phyloP scores from a whole-genome alignment of 2,888 invertebrate species.

The Andrena bicolor region DNA sequence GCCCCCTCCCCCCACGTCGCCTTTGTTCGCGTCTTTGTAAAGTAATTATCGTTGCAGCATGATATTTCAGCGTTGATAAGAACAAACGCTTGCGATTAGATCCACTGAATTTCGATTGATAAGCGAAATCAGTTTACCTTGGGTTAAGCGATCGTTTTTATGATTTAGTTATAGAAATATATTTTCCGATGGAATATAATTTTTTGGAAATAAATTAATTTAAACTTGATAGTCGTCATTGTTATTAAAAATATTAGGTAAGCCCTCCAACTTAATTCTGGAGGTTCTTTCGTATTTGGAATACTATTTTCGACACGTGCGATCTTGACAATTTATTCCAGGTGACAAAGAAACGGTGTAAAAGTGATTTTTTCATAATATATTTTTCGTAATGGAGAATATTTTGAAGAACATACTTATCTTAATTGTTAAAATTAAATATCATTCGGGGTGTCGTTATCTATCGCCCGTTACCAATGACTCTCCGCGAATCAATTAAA shows the following conservation, averaged over 20 bases:
- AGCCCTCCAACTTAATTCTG: no score
- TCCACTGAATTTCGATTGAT: conserved; percentile 27
- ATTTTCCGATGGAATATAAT: conserved; percentile 38
- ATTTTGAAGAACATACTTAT: no score
- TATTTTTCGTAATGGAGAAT: no score
- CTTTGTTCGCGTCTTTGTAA: not conserved
- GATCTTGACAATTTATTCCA: no score
- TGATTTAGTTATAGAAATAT: conserved; percentile 55
- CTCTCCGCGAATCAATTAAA: conserved; percentile 21
- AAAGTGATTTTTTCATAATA: no score
- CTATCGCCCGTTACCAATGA: not conserved
- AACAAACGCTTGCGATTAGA: not conserved
- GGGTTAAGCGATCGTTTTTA: conserved; percentile 47
- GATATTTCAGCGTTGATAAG: conserved; percentile 13
- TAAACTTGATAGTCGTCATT: not conserved
- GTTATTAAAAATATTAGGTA: no score
- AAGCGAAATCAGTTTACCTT: conserved; percentile 20
- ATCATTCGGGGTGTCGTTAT: not conserved
- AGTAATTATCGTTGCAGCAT: conserved; percentile 8
- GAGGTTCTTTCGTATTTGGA: no score
- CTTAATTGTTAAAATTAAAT: no score
- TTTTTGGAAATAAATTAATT: conserved; percentile 57
- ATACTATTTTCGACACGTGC: no score
- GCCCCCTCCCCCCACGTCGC: no score
- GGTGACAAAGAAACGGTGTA: no score